Conservation (phyloP, 2,113 vertebrate species). For the Cephalophus harveyi region DNA sequence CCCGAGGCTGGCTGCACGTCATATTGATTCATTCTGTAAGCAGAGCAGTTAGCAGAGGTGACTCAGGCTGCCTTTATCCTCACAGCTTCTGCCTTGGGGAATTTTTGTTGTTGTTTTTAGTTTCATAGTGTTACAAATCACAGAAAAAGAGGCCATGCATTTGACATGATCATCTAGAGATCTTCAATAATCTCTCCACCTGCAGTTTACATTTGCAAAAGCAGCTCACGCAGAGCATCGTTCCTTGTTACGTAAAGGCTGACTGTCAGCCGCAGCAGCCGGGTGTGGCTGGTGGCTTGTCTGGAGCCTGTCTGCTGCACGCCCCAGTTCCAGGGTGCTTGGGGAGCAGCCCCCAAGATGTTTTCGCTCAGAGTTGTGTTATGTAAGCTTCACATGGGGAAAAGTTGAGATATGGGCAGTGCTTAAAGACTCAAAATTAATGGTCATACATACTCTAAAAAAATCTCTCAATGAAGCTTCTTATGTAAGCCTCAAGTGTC, state of each 20-base stretch:
- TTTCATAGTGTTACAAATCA: background rate
- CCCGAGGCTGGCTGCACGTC: accelerated
- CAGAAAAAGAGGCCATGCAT: background rate
- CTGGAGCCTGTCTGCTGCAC: background rate
- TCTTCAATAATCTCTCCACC: background rate
- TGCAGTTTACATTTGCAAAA: background rate
- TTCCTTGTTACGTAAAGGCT: background rate
- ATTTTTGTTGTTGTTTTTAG: background rate
- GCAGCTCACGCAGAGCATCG: accelerated
- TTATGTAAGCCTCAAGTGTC: no score
- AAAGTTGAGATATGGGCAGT: background rate
- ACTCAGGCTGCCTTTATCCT: background rate
- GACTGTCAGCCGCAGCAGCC: background rate
- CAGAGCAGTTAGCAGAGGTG: accelerated
- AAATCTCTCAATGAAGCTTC: background rate
- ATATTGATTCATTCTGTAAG: background rate
- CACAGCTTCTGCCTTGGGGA: background rate
- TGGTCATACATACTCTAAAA: background rate
- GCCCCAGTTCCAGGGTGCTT: background rate
- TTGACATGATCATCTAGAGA: background rate
- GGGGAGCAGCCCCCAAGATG: background rate
- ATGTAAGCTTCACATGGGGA: accelerated
- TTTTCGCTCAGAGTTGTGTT: background rate
- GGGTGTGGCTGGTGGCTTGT: background rate
- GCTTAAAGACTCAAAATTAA: background rate